Base-by-base conservation (phyloP, 2,888 invertebrate species). In the Pandemis cinnamomeana region DNA sequence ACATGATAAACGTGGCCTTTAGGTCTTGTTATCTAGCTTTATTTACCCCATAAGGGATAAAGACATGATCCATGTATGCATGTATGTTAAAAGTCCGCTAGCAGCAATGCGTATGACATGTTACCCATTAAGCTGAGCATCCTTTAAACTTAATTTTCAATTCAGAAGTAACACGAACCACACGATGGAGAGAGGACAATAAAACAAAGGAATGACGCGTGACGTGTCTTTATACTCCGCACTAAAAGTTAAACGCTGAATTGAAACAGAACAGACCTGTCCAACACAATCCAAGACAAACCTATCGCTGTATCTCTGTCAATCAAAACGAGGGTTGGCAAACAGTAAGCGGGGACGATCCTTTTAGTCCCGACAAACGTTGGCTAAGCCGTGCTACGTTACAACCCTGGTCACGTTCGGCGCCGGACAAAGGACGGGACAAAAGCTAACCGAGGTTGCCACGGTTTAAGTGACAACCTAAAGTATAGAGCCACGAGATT, bases 381-480 rank as follows among this genome's bases (percentile, higher is more conserved):
- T 81, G 81, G 81, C 83, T 85, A 87, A 88, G 85, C 85, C 86
- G 80, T 81, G 83, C 79, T 15, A 80, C 86, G 87, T 91, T 90
- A 85, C 89, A 87, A 90, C 79, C 78, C 83, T 77, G 84, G 89
- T 88, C 92, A 92, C 92, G 92, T 83, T 86, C 89, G 86, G 85
- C 86, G 87, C 64, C 87, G 87, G 86, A 89, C 90, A 89, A 90
- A 89, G 87, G 87, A 71, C 62, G 72, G 71, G 53, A 77, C 78
- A 77, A 77, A 77, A 72, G 71, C 77, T 55, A 71, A 72, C 75
- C 75, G 67, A 53, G 66, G 67, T 67, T 53, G 67, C 67, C 66
- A 58, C 60, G 71, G 74, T 74, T 74, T 71, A 74, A 74, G 74
- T 71, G 74, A 74, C 71, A 74, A 55, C 74, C 61, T 74, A 71